Evolutionary conservation across 37 sponge, comb jelly and placozoan genomes (phyloP).

Genomic region (Cliona cf. orientalis): DNA sequence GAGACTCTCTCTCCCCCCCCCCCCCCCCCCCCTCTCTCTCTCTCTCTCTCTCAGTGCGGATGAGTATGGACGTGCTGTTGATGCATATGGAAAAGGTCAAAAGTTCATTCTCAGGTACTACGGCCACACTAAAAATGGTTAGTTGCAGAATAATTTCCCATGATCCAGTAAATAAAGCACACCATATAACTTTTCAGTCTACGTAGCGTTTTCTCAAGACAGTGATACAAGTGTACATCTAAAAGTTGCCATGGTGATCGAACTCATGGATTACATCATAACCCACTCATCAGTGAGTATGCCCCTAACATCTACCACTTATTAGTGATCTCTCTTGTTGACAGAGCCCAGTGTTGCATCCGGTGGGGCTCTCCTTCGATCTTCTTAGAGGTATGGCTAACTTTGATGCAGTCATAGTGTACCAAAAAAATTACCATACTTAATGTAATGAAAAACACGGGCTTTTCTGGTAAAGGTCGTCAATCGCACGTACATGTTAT

Average conservation of each 20-base stretch:
- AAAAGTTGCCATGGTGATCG: slow-evolving; percentile 43
- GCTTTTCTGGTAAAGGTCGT: background rate
- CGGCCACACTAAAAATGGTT: background rate
- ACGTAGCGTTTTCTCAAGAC: slow-evolving; percentile 31
- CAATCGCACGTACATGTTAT: no score
- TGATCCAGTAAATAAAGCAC: background rate
- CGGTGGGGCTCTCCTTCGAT: no score
- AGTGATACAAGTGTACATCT: slow-evolving; percentile 26
- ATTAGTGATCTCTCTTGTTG: background rate
- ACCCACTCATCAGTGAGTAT: background rate
- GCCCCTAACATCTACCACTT: background rate
- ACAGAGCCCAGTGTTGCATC: background rate
- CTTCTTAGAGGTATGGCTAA: no score
- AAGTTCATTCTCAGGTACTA: slow-evolving; percentile 20
- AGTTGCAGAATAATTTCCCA: background rate
- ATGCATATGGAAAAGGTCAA: background rate
- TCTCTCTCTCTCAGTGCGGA: background rate
- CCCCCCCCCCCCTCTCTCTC: background rate
- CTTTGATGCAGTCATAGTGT: no score
- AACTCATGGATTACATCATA: slow-evolving; percentile 47
- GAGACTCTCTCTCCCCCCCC: background rate
- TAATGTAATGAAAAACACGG: no score
- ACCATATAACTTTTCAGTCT: slow-evolving; percentile 10
- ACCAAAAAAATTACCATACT: no score
- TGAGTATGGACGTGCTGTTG: slow-evolving; percentile 28